phyloP scores from a whole-genome alignment of 2,797 vertebrate genomes.

The Semaprochilodus insignis region DNA sequence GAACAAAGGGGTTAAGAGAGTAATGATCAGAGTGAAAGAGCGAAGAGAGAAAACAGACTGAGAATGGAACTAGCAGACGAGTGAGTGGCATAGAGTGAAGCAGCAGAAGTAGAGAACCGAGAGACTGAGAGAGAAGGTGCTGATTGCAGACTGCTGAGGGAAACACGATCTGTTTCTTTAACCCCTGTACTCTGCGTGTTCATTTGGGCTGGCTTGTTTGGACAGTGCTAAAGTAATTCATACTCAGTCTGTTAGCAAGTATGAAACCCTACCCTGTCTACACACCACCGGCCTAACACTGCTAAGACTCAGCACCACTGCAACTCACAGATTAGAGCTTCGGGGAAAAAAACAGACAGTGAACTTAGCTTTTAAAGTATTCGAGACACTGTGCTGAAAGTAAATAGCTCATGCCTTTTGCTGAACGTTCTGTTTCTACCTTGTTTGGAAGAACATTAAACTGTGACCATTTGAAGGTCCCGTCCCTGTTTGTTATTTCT shows the following conservation, averaged over 20 bases:
- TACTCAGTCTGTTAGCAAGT: slow-evolving; percentile 67
- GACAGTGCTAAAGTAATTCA: slow-evolving; percentile 71
- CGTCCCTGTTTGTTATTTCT: background rate
- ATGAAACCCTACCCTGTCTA: slow-evolving; percentile 68
- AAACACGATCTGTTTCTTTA: slow-evolving; percentile 47
- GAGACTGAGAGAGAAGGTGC: slow-evolving; percentile 8
- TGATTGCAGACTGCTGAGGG: slow-evolving; percentile 41
- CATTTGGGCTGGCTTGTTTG: slow-evolving; percentile 51
- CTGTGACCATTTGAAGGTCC: background rate
- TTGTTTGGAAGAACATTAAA: background rate
- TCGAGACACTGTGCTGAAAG: background rate
- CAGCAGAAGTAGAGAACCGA: background rate
- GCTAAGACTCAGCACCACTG: slow-evolving; percentile 13
- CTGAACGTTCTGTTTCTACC: background rate
- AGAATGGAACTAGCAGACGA: background rate
- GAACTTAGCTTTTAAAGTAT: background rate
- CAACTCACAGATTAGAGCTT: slow-evolving; percentile 11
- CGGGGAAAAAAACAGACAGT: background rate
- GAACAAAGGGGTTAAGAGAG: background rate
- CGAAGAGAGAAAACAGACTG: slow-evolving; percentile 1
- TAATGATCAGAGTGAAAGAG: background rate
- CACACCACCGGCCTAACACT: background rate
- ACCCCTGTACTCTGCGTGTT: slow-evolving; percentile 58
- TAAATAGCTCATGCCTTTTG: background rate
- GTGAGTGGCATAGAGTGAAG: background rate